phyloP scores from a whole-genome alignment of 92 coral and sea anemone species.

The Paragorgia papillata region DNA sequence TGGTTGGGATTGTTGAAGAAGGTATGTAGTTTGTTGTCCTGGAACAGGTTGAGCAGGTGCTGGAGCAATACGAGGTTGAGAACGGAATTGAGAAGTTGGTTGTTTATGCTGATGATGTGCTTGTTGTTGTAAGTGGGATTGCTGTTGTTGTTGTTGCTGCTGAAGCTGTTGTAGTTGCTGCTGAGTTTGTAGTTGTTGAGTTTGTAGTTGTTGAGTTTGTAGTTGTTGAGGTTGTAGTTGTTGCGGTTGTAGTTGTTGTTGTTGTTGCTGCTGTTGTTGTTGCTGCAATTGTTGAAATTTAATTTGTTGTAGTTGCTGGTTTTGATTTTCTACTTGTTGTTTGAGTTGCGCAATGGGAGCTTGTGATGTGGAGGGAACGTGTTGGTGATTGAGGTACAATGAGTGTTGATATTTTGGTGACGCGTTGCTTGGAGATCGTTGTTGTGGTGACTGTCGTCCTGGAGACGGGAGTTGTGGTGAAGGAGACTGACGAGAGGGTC shows the following conservation, averaged over 20 bases:
- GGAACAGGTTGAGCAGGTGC: constrained; percentile 92
- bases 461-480: constrained; percentile 77
- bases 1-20: constrained; percentile 38
- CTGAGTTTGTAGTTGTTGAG: constrained; percentile 11
- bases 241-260: constrained; percentile 14
- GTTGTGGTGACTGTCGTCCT: constrained; percentile 74
- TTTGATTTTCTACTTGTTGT: constrained; percentile 41
- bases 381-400: constrained; percentile 41
- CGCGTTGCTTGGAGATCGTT: constrained; percentile 51
- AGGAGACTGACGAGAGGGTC: constrained; percentile 77
- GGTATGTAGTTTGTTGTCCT: constrained; percentile 53
- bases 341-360: constrained; percentile 47
- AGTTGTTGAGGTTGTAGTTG: constrained; percentile 14
- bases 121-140: background rate
- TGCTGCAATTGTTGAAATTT: constrained; percentile 42
- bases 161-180: constrained; percentile 12
- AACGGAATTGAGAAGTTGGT: constrained; percentile 66
- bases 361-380: constrained; percentile 26
- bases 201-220: constrained; percentile 25
- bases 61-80: constrained; percentile 96
- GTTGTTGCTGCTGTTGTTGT: constrained; percentile 29
- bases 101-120: constrained; percentile 9
- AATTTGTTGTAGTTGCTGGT: constrained; percentile 36
- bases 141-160: constrained; percentile 22
- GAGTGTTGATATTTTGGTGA: constrained; percentile 31